Conservation (phyloP, 2,113 vertebrate genomes). For the Sylvia atricapilla region DNA sequence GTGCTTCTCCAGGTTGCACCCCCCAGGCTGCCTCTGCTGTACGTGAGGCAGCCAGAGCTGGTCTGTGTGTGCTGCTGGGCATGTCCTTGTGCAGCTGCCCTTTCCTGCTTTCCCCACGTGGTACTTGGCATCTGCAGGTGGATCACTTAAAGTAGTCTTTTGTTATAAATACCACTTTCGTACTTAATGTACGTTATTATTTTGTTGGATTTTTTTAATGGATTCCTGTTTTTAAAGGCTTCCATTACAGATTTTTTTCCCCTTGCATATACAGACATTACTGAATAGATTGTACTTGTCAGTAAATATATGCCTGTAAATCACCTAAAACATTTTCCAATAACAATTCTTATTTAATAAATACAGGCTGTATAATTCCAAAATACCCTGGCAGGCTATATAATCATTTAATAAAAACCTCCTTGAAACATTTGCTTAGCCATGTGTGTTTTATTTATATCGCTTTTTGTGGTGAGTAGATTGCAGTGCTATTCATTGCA, state of each 20-base stretch:
- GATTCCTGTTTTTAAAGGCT: neutral
- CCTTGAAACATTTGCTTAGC: slow-evolving; percentile 2
- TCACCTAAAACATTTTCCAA: neutral
- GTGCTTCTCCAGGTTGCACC: neutral
- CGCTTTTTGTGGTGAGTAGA: neutral
- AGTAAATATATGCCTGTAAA: neutral
- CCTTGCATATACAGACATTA: neutral
- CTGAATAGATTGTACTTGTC: neutral
- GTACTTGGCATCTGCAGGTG: neutral
- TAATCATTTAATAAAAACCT: slow-evolving; percentile 15
- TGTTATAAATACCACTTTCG: neutral
- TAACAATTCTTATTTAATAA: slow-evolving; percentile 14
- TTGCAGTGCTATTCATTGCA: neutral
- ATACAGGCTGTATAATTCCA: neutral
- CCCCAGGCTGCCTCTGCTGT: neutral
- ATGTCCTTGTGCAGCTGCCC: neutral
- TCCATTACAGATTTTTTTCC: neutral
- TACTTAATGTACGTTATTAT: neutral
- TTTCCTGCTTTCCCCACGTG: neutral
- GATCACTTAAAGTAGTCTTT: neutral
- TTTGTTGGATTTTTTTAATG: neutral
- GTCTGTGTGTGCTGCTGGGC: neutral
- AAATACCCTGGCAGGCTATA: neutral
- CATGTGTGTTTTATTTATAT: slow-evolving; percentile 15
- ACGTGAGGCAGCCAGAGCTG: fast-evolving